Evolutionary conservation across 2,888 invertebrate genomes (phyloP), one percentile per base, ranked within the genome.

Genomic region (Nymphalis polychloros): DNA sequence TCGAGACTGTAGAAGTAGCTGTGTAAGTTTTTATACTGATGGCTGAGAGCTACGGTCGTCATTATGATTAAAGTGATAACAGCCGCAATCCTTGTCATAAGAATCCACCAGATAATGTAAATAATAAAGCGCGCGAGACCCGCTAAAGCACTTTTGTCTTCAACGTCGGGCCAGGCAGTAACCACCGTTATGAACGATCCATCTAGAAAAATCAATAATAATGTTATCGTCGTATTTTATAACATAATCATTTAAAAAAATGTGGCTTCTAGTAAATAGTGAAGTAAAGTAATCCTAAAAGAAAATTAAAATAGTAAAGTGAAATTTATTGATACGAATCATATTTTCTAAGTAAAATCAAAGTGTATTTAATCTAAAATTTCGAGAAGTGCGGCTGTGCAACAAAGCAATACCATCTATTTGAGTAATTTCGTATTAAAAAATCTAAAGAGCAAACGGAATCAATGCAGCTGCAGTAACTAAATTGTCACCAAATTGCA

Each of bases 11-110:
- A 63, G 73, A 87, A 89, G 72, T 88, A 89, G 23, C 80, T 83
- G 27, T 81, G 78, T 41, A 88, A 61, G 67, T 84, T 84, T 62
- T 76, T 80, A 67, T 77, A 88, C 73, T 87, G 88, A 61, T 82
- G 75, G 27, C 82, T 80, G 27, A 86, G 69, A 20, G 76, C 75
- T 17, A 81, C 78, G 5, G 78, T 79, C 17, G 80, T 68, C 10
- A 75, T 70, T 13, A 83, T 79, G 17, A 82, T 76, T 2, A 83
- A 59, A 6, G 79, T 41, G 66, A 80, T 83, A 0, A 76, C 73
- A 0, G 76, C 76, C 0, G 74, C 73, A 0, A 75, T 49, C 0
- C 85, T 77, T 0, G 69, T 23, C 69, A 83, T 63, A 63, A 81
- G 80, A 6, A 83, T 41, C 79, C 81, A 84, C 84, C 84, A 86